A percentile compares a stretch with the other conserved stretches of the same genome.
These are phyloP conservation scores for Alligator sinensis DNA, from an alignment of 2,113 vertebrate genomes.

Conservation along the genomic window DNA sequence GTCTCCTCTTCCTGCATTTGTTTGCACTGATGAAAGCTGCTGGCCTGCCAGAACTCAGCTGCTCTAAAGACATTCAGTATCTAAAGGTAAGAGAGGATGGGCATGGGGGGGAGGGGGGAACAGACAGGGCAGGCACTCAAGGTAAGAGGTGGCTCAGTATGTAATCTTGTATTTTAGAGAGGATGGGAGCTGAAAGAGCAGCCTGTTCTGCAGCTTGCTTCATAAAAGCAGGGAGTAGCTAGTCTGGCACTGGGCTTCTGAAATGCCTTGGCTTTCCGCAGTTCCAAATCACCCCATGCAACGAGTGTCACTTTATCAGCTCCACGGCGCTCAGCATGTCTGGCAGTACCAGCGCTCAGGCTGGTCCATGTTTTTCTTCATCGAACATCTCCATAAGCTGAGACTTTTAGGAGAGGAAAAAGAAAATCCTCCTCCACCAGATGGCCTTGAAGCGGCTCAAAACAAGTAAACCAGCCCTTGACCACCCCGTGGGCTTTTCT, in stretches of 20 bases:
- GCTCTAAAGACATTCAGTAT: conserved; percentile 98
- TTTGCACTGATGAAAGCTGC: conserved; percentile 98
- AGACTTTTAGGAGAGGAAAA: no score
- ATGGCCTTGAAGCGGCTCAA: not conserved
- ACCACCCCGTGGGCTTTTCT: not conserved
- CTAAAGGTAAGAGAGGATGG: conserved; percentile 86
- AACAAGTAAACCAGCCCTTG: not conserved
- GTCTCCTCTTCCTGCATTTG: conserved; percentile 94
- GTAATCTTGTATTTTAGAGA: rapidly evolving
- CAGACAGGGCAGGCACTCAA: not conserved
- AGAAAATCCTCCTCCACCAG: not conserved
- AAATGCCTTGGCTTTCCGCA: not conserved
- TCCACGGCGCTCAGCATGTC: no score
- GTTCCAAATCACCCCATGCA: no score
- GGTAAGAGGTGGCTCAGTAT: not conserved
- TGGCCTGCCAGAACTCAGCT: conserved; percentile 95
- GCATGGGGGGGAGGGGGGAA: not conserved
- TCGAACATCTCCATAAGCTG: not conserved
- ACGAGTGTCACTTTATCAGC: no score
- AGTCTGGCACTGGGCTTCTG: rapidly evolving
- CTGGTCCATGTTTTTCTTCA: not conserved
- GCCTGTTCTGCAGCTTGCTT: not conserved
- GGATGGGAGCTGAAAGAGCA: not conserved
- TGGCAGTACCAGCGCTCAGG: not conserved
- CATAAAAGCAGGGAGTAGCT: rapidly evolving